These are phyloP conservation scores for Eupithecia dodoneata DNA, from an alignment of 2,888 invertebrate species.

Conservation along the genomic window DNA sequence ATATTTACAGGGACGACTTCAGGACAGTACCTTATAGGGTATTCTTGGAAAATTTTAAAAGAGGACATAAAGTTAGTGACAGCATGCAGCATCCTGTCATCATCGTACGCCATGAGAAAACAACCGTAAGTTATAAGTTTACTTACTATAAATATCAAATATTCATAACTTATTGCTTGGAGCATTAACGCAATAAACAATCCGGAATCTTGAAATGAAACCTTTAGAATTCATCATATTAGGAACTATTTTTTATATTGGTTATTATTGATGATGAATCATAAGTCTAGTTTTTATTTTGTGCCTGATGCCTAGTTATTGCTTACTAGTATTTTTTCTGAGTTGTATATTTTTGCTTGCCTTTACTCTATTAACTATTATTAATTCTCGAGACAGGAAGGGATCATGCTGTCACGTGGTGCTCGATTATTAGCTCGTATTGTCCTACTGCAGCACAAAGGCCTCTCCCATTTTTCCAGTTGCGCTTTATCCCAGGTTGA, in stretches of 20 bases:
- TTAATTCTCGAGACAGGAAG: not conserved
- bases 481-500: not conserved
- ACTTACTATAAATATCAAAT: not conserved
- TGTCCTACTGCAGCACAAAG: not conserved
- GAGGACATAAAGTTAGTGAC: no score
- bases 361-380: no score
- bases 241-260: not conserved
- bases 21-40: not conserved
- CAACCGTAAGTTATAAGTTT: not conserved
- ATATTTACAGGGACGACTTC: constrained; percentile 2
- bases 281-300: no score
- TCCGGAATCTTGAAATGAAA: not conserved
- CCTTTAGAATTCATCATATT: not conserved
- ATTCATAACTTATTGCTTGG: not conserved
- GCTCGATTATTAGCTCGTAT: not conserved
- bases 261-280: no score
- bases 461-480: not conserved
- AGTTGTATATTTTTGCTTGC: no score
- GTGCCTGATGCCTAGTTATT: no score
- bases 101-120: not conserved
- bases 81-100: not conserved
- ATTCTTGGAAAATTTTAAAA: not conserved
- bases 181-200: not conserved
- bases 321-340: no score
- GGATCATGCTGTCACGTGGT: not conserved